Evolutionary conservation across 1,140 invertebrate genomes (phyloP), one percentile per base, ranked within the genome.

Genomic region (Steinernema khuongi): DNA sequence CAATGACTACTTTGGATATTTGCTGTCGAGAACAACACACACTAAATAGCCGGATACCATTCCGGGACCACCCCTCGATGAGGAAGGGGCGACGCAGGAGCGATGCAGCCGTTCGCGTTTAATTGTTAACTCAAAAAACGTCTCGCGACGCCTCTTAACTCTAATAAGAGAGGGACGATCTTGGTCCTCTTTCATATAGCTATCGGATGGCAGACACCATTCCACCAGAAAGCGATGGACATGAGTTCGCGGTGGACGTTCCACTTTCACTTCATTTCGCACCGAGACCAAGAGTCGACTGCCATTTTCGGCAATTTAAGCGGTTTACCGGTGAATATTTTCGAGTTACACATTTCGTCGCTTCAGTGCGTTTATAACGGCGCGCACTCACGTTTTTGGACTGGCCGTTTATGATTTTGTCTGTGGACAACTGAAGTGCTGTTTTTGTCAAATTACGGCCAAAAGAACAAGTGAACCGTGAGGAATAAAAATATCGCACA

Each of bases 41-140:
- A 60, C 50, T 60, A 60, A 60, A 60, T 60, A 60, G 50, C 50
- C 50, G 50, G 50, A 60, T 60, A 60, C 50, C 50, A 60, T 60
- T 60, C 26, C 22, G 11, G 50, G 11, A n/a, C 50, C 11, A 11
- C 50, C 11, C 50, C 26, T 22, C 36, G 36, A 7, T 2, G 50
- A 60, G 19, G 14, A 11, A 26, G 19, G 50, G 50, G 4, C 50
- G 2, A 14, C 19, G 14, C 4, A 60, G 26, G 22, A 60, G 50
- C 4, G 50, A 60, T 4, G 50, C 7, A 17, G 50, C 19, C 19
- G 50, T 41, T 41, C 36, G 36, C 36, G 36, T 60, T 60, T 60
- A 60, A 60, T 60, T 60, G 50, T 60, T 22, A 60, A 22, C 22
- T 14, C 50, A 60, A 60, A 60, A 60, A 60, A 60, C 50, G 50